Evolutionary conservation across 2,888 invertebrate species (phyloP).

Genomic region (Eurytoma adleriae): DNA sequence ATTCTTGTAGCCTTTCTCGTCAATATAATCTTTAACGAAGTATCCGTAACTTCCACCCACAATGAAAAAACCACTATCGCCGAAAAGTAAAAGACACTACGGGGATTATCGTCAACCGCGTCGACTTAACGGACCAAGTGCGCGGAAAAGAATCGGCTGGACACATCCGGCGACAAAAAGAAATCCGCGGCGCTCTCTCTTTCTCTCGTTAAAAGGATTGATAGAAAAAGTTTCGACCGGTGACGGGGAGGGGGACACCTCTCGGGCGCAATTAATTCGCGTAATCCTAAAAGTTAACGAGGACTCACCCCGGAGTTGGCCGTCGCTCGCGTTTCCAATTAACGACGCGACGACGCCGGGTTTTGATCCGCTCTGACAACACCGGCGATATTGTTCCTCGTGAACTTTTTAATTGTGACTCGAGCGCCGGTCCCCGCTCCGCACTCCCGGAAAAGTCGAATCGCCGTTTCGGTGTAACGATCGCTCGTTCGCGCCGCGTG

Average conservation of each 20-base stretch:
- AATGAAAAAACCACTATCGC: too few species aligned
- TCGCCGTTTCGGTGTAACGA: neutral
- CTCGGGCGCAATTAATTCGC: slow-evolving; percentile 59
- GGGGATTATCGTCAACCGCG: too few species aligned
- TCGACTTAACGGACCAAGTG: neutral
- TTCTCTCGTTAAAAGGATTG: slow-evolving; percentile 46
- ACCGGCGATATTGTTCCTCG: slow-evolving; percentile 52
- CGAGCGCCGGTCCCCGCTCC: neutral
- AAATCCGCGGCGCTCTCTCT: neutral
- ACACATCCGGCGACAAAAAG: neutral
- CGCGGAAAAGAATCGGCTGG: neutral
- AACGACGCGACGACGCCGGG: slow-evolving; percentile 56
- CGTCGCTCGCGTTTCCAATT: slow-evolving; percentile 57
- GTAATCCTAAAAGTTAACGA: slow-evolving; percentile 63
- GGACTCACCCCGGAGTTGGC: slow-evolving; percentile 21
- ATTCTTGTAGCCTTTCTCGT: too few species aligned
- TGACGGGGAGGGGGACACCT: neutral
- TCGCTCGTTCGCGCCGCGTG: too few species aligned
- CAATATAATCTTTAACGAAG: too few species aligned
- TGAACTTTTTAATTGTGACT: slow-evolving; percentile 48
- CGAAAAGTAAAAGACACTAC: too few species aligned
- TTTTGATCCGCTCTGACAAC: slow-evolving; percentile 60
- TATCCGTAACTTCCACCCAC: too few species aligned
- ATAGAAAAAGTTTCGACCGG: slow-evolving; percentile 57
- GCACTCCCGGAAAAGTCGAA: slow-evolving; percentile 5